These are phyloP conservation scores for Notiomystis cincta DNA, from an alignment of 2,113 vertebrate species.

Conservation along the genomic window DNA sequence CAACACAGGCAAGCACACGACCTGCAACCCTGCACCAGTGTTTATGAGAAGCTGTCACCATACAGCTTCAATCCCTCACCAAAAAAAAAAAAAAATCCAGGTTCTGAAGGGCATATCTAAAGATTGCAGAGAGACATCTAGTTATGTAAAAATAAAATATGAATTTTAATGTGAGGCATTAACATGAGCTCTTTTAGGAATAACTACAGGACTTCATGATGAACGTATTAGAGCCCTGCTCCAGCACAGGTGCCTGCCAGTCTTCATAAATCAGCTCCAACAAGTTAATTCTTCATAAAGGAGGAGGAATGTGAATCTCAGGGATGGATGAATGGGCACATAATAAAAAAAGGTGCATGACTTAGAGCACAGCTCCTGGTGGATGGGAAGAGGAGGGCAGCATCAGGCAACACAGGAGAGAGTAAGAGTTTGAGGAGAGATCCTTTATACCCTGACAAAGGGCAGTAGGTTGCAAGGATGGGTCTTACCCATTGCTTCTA, in stretches of 20 bases:
- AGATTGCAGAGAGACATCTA: conserved; percentile 29
- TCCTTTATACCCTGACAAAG: neutral
- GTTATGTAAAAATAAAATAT: conserved; percentile 54
- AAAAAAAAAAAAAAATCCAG: neutral
- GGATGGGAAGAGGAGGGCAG: neutral
- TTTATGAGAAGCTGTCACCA: conserved; percentile 15
- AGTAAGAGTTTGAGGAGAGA: neutral
- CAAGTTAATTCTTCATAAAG: conserved; percentile 68
- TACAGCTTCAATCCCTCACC: neutral
- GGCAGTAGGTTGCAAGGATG: neutral
- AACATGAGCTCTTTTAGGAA: conserved; percentile 67
- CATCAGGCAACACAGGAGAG: rapidly evolving
- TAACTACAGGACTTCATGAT: conserved; percentile 60
- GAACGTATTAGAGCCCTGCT: conserved; percentile 42
- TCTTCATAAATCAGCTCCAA: conserved; percentile 63
- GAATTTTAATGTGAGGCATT: conserved; percentile 65
- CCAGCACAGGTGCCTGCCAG: conserved; percentile 47
- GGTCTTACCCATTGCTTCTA: neutral
- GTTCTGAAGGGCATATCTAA: conserved; percentile 63
- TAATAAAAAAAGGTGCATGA: neutral
- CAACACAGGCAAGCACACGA: neutral
- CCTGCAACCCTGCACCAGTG: neutral
- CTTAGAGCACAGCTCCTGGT: neutral
- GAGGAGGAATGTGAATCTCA: neutral
- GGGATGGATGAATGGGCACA: conserved; percentile 18